Evolutionary conservation across 2,797 vertebrate species (phyloP).

Genomic region (Natrix natrix): DNA sequence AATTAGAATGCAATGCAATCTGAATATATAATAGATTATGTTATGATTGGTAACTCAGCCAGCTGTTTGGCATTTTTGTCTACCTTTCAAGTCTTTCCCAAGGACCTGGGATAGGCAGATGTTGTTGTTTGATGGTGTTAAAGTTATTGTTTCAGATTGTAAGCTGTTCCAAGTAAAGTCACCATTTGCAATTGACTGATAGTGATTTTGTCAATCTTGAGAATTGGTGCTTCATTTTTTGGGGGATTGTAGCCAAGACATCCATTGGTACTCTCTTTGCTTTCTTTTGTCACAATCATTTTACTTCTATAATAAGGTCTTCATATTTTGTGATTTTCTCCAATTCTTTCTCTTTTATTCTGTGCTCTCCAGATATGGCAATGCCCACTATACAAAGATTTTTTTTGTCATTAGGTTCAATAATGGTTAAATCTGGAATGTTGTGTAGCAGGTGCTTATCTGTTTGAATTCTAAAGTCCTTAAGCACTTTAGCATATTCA

Average conservation of each 20-base stretch:
- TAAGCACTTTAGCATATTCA: background rate
- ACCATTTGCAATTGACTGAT: background rate
- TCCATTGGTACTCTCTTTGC: background rate
- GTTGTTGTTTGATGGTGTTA: background rate
- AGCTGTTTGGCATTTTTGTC: background rate
- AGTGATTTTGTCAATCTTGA: background rate
- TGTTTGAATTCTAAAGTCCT: background rate
- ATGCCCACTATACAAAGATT: background rate
- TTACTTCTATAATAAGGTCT: background rate
- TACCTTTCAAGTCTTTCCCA: background rate
- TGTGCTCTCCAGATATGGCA: background rate
- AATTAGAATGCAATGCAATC: background rate
- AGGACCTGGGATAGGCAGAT: background rate
- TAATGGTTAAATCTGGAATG: background rate
- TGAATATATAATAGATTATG: background rate
- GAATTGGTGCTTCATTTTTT: background rate
- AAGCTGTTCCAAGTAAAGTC: background rate
- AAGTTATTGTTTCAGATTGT: background rate
- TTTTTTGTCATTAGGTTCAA: background rate
- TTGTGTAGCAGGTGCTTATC: background rate
- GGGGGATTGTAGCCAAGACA: background rate
- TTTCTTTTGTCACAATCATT: background rate
- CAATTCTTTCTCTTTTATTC: background rate
- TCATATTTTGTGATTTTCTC: background rate
- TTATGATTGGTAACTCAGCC: background rate